Base-by-base conservation (phyloP, 2,888 invertebrate genomes). In the Neoaliturus tenellus region DNA sequence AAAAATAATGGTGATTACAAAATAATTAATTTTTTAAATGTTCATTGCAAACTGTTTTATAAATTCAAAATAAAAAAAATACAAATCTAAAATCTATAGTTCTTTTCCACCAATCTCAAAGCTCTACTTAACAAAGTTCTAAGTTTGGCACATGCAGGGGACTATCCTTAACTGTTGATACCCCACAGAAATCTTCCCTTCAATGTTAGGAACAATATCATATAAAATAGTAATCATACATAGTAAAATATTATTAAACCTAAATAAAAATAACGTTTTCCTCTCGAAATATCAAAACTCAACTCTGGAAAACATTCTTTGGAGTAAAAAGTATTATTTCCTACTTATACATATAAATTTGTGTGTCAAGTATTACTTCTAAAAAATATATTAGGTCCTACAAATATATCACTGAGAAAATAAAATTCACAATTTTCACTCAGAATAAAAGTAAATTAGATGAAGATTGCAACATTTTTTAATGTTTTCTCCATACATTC, bases 141-240 rank as follows among this genome's bases (percentile, higher is more conserved):
- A 75, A 48, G 39, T 75, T 75, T 75, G 75, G 75, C 75, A 75
- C 75, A 75, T 75, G 75, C 75, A 75, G 48, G 75, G 75, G 75
- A 48, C 75, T 75, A 28, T 28, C 75, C 25, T 44, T 31, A 62
- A 55, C 8, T 39, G 2, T 35, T 69, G 44, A 28, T 48, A 48
- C 41, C 75, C 75, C 75, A 23, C 75, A 14, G n/a, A 3, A 28
- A 75, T 48, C 41, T 12, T 75, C 39, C 44, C 28, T 35, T 20
- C 1, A 75, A 28, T 39, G n/a, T 71, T 71, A 71, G 71, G 71
- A 71, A 71, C 71, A 20, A 71, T 20, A 20, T 4, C 62, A 28
- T 31, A 28, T 12, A 25, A 62, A 62, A 4, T 14, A 31, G 3
- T 14, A 62, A 62, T 23, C n/a, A n/a, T n/a, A 6, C 3, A 23